Percentiles rank a stretch among this genome's conserved stretches.
Conservation (phyloP, 2,888 invertebrate species). For the Napeogenes sylphis region DNA sequence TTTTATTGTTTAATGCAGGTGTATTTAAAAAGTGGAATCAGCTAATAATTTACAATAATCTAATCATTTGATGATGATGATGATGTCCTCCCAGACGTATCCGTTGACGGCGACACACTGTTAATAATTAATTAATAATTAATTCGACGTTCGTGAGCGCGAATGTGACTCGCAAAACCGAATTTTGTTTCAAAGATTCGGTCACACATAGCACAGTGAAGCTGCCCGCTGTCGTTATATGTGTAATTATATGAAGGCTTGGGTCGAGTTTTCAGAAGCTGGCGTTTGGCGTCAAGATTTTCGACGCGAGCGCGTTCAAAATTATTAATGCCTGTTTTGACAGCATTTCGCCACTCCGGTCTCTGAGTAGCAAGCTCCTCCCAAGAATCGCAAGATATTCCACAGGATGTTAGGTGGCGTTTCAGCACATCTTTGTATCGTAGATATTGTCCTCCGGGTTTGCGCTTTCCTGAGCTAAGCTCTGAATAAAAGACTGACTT, state of each 20-base stretch:
- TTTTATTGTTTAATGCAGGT: too few relatives aligned
- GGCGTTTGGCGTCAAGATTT: slow-evolving; percentile 4
- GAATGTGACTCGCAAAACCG: not conserved
- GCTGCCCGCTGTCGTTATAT: too few relatives aligned
- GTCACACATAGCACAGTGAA: not conserved
- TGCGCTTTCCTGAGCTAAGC: slow-evolving; percentile 1
- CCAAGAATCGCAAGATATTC: not conserved
- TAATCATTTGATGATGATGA: too few relatives aligned
- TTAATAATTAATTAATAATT: not conserved
- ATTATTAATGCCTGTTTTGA: slow-evolving; percentile 7
- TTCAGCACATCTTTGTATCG: slow-evolving; percentile 12
- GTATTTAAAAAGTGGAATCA: too few relatives aligned
- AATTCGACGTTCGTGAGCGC: not conserved
- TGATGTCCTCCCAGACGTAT: not conserved
- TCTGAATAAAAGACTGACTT: slow-evolving; percentile 13
- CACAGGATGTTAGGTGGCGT: slow-evolving; percentile 8
- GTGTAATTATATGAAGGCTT: too few relatives aligned
- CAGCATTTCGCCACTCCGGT: slow-evolving; percentile 1
- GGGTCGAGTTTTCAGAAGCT: not conserved
- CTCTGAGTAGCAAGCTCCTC: slow-evolving; percentile 3
- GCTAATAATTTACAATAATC: too few relatives aligned
- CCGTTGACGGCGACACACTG: not conserved
- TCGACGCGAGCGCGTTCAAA: slow-evolving; percentile 3
- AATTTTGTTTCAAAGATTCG: not conserved
- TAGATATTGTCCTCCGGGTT: slow-evolving; percentile 1